Base-by-base conservation (phyloP, 2,113 vertebrate species). In the Myodes glareolus region DNA sequence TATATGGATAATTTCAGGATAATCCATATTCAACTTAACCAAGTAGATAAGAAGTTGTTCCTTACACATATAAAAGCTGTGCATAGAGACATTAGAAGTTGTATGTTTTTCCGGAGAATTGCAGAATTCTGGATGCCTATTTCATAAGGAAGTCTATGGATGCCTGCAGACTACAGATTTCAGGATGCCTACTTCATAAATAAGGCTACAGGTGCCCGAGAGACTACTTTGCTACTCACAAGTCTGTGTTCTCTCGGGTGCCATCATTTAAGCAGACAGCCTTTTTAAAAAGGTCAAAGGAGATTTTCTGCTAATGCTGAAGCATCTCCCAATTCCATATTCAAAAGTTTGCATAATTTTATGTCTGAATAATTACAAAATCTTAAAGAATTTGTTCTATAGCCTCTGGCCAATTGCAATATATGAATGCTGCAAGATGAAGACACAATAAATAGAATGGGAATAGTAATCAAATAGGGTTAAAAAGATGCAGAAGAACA, bases 311-410 rank as follows among this genome's bases (percentile, higher is more conserved):
- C 89, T 85, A 72, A 39, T 39, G 77, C 0, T 16, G 19, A 80
- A 47, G 29, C 29, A 89, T 47, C 31, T 80, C 3, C 9, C 50
- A 25, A 39, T 55, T 84, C 27, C 17, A 25, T 36, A 70, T 63
- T 70, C 77, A 86, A 90, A 93, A 29, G 1, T n/a, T 78, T 68
- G 7, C 75, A 21, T 68, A 42, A 94, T 94, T 92, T 92, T 16
- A 91, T 88, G 31, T 42, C 16, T 70, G 63, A 92, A 76, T 65
- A 91, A 81, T 58, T 93, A 90, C 13, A 88, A n/a, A 88, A 42
- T 72, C 58, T 7, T 92, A 63, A 73, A 52, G 39, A 93, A 67
- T 61, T 86, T 16, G 58, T 65, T 78, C 55, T 36, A 42, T 11
- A 85, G 42, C 4, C 33, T 68, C n/a, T 81, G 72, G 81, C 14